Evolutionary conservation across 2,888 invertebrate genomes (phyloP).

Genomic region (Synanthedon andrenaeformis): DNA sequence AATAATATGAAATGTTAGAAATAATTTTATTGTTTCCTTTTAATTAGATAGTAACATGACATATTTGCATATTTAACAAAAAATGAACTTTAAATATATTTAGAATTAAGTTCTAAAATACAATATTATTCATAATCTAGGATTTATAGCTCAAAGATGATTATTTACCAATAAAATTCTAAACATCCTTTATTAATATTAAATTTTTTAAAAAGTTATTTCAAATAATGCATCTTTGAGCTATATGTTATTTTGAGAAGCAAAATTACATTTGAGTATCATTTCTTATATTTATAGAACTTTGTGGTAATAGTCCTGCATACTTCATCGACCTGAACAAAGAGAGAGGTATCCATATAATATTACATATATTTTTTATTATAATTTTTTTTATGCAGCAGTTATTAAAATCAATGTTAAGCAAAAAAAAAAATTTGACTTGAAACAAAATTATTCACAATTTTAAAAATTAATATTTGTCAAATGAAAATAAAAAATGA

Average conservation of each 20-base stretch:
- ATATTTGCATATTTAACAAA: too few species aligned
- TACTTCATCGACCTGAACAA: conserved; percentile 71
- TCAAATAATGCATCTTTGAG: conserved; percentile 34
- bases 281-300: conserved; percentile 74
- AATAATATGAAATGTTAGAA: too few species aligned
- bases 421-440: conserved; percentile 14
- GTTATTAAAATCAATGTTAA: background rate
- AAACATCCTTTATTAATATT: too few species aligned
- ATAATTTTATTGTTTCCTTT: too few species aligned
- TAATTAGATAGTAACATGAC: too few species aligned
- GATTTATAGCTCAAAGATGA: too few species aligned
- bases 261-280: conserved; percentile 66
- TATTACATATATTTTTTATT: conserved; percentile 34
- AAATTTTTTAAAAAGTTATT: too few species aligned
- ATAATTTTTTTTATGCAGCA: conserved; percentile 29
- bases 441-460: conserved; percentile 13
- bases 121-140: too few species aligned
- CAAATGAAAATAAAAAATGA: conserved; percentile 41
- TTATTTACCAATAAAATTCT: too few species aligned
- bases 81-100: too few species aligned
- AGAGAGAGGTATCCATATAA: conserved; percentile 69
- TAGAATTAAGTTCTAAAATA: too few species aligned
- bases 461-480: conserved; percentile 14
- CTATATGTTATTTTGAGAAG: conserved; percentile 22
- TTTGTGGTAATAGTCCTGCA: conserved; percentile 73